A percentile compares a stretch with the other conserved stretches of the same genome.
phyloP scores from a whole-genome alignment of 2,888 invertebrate species.

The Drosophila kambysellisi region DNA sequence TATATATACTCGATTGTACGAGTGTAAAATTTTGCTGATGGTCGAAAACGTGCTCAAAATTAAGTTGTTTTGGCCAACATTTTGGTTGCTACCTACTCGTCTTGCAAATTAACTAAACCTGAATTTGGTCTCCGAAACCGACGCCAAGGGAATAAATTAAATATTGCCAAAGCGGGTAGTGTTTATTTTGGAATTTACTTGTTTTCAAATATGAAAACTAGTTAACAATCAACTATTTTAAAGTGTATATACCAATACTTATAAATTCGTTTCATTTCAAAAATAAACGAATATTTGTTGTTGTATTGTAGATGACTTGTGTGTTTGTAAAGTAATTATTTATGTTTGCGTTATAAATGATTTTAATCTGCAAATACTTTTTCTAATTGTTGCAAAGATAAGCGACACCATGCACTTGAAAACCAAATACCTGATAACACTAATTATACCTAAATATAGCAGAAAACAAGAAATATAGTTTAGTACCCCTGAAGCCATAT shows the following conservation, averaged over 20 bases:
- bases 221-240: conserved; percentile 33
- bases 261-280: conserved; percentile 25
- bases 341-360: conserved; percentile 31
- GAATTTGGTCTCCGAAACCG: conserved; percentile 28
- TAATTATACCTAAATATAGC: conserved; percentile 13
- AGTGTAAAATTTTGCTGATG: not conserved
- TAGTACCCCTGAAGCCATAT: not conserved
- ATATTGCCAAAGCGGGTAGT: conserved; percentile 10
- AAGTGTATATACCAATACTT: not conserved
- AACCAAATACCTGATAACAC: conserved; percentile 39
- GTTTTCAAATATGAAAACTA: conserved; percentile 47
- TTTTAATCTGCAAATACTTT: conserved; percentile 60
- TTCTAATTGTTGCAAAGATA: conserved; percentile 53
- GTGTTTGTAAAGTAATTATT: conserved; percentile 24
- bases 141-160: conserved; percentile 48
- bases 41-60: conserved; percentile 14
- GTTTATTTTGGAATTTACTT: conserved; percentile 31
- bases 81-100: conserved; percentile 26
- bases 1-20: not conserved
- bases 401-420: conserved; percentile 43
- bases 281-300: conserved; percentile 44
- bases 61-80: conserved; percentile 37
- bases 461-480: not conserved
- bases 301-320: conserved; percentile 30
- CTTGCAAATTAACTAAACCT: conserved; percentile 49